Conservation (phyloP, 2,113 vertebrate genomes). For the Paraplagusia blochii region DNA sequence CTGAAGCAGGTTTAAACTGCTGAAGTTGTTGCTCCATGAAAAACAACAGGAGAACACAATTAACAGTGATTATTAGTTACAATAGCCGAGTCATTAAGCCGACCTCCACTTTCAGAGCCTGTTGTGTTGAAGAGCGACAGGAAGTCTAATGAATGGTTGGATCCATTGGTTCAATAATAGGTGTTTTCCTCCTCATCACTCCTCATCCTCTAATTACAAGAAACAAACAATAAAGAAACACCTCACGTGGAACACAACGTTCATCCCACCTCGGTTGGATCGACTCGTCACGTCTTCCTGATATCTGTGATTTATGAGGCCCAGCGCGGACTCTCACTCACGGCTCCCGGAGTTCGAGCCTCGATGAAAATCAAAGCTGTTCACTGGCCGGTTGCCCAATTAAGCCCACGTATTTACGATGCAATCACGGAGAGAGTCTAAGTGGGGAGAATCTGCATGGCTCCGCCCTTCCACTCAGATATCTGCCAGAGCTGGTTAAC, state of each 20-base stretch:
- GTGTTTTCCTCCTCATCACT: conserved; percentile 6
- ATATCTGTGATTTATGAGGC: conserved; percentile 17
- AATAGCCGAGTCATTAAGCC: conserved; percentile 14
- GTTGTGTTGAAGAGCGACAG: conserved; percentile 13
- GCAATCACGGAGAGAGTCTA: conserved; percentile 36
- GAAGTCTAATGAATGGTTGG: conserved; percentile 12
- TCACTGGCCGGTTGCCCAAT: conserved; percentile 43
- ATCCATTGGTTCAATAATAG: conserved; percentile 13
- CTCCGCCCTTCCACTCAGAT: conserved; percentile 57
- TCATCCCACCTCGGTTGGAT: conserved; percentile 17
- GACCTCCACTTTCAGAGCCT: conserved; percentile 2
- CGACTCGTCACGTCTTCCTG: conserved; percentile 4
- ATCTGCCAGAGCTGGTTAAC: conserved; percentile 60
- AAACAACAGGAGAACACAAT: neutral
- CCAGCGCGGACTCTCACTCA: neutral
- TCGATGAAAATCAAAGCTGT: conserved; percentile 51
- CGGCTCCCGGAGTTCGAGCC: conserved; percentile 27
- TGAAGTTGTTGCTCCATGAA: conserved; percentile 7
- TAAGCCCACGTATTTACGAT: conserved; percentile 46
- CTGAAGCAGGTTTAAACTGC: neutral
- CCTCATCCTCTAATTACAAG: conserved; percentile 1
- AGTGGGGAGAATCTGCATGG: conserved; percentile 44
- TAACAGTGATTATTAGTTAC: conserved; percentile 5
- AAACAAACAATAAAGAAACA: neutral
- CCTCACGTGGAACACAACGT: neutral